Conservation (phyloP, 2,113 vertebrate species). For the Clarias gariepinus region DNA sequence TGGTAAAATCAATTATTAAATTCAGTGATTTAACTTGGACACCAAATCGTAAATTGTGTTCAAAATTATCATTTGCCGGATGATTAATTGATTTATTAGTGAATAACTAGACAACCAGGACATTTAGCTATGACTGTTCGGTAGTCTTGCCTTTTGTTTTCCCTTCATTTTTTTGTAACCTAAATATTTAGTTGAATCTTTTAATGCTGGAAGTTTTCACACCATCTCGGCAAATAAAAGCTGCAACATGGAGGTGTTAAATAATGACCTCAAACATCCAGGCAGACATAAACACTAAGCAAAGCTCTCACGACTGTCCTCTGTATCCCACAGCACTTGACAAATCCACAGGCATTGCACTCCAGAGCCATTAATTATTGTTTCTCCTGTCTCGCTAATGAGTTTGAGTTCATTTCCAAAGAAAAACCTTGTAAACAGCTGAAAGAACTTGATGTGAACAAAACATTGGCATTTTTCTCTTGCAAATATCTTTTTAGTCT, state of each 20-base stretch:
- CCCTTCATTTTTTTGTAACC: background rate
- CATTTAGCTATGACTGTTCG: background rate
- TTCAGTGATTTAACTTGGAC: background rate
- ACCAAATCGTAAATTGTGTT: too few relatives aligned
- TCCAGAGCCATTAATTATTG: conserved; percentile 24
- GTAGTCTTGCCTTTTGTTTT: background rate
- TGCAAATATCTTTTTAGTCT: background rate
- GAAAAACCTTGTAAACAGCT: background rate
- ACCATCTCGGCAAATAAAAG: background rate
- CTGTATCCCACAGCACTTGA: too few relatives aligned
- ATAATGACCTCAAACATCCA: background rate
- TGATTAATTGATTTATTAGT: background rate
- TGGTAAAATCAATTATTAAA: background rate
- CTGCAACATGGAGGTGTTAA: background rate
- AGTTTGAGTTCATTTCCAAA: conserved; percentile 16
- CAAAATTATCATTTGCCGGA: background rate
- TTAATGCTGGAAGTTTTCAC: background rate
- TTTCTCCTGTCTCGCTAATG: conserved; percentile 28
- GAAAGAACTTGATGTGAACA: background rate
- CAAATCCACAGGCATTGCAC: conserved; percentile 22
- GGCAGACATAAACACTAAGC: conserved; percentile 25
- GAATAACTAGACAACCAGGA: background rate
- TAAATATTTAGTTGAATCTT: background rate
- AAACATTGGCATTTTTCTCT: background rate
- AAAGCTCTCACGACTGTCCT: background rate